These are phyloP conservation scores for Anguilla marmorata DNA, from an alignment of 2,797 vertebrate genomes.

Conservation along the genomic window DNA sequence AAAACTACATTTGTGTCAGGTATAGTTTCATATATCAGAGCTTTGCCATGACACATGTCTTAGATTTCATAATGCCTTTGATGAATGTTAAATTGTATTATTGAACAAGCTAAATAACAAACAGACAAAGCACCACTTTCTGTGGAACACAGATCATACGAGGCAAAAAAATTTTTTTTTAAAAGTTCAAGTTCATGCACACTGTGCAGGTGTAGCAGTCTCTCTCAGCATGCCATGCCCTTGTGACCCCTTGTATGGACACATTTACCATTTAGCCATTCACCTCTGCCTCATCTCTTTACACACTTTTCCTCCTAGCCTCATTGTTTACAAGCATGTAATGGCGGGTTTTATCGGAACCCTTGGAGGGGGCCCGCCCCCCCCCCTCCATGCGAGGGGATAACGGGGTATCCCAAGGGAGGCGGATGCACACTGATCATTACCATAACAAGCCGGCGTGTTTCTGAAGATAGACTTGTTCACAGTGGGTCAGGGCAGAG, in stretches of 20 bases:
- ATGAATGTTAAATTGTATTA: not conserved
- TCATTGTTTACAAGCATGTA: conserved; percentile 23
- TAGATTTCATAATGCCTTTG: not conserved
- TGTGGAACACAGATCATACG: not conserved
- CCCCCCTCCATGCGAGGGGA: not conserved
- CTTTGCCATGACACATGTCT: not conserved
- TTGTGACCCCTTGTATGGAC: not conserved
- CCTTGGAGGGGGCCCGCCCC: conserved; percentile 21
- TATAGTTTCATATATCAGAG: not conserved
- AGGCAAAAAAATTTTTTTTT: not conserved
- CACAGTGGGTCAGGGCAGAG: conserved; percentile 58
- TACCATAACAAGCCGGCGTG: conserved; percentile 92
- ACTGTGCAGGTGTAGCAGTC: not conserved
- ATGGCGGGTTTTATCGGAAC: conserved; percentile 35
- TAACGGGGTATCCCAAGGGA: conserved; percentile 60
- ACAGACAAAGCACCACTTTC: not conserved
- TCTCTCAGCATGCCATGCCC: not conserved
- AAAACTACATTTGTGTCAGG: too few relatives aligned
- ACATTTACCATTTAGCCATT: not conserved
- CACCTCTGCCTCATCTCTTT: conserved; percentile 17
- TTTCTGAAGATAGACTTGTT: conserved; percentile 94
- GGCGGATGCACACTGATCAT: conserved; percentile 79
- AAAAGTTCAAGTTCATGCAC: not conserved
- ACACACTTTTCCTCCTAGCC: not conserved
- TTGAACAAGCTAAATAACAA: not conserved